phyloP scores from a whole-genome alignment of 2,797 vertebrate species.

The Loris lydekkerianus region DNA sequence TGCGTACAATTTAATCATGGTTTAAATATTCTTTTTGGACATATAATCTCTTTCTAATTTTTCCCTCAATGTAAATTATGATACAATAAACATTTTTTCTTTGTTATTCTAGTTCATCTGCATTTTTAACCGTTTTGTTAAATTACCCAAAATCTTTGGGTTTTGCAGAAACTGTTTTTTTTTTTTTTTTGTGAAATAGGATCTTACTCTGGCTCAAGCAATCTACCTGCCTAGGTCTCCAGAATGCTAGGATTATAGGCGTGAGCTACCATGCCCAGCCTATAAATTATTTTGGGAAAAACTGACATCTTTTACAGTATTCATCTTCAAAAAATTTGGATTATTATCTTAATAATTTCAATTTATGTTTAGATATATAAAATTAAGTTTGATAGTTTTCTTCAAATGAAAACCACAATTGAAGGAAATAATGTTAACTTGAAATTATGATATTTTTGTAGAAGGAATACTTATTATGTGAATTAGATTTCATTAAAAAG shows the following conservation, averaged over 20 bases:
- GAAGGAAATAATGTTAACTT: conserved; percentile 29
- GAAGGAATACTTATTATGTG: neutral
- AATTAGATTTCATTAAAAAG: conserved; percentile 54
- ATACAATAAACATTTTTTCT: neutral
- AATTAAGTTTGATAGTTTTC: conserved; percentile 50
- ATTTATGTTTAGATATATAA: conserved; percentile 22
- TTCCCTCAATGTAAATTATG: neutral
- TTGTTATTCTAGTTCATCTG: conserved; percentile 19
- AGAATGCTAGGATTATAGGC: too few species aligned
- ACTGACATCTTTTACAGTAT: neutral
- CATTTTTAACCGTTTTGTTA: conserved; percentile 37
- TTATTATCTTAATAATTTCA: conserved; percentile 22
- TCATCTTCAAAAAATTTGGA: neutral
- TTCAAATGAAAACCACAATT: conserved; percentile 6
- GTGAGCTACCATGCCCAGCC: neutral
- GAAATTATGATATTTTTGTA: conserved; percentile 49
- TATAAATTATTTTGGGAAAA: conserved; percentile 57
- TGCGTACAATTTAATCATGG: neutral
- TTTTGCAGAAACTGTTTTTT: conserved; percentile 36
- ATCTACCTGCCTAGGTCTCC: too few species aligned
- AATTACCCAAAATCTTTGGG: conserved; percentile 17
- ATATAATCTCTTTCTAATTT: conserved; percentile 9
- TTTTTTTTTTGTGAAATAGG: too few species aligned
- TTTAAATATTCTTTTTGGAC: conserved; percentile 36
- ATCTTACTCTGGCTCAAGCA: too few species aligned